Evolutionary conservation across 2,797 vertebrate genomes (phyloP).

Genomic region (Sebastiscus tertius): DNA sequence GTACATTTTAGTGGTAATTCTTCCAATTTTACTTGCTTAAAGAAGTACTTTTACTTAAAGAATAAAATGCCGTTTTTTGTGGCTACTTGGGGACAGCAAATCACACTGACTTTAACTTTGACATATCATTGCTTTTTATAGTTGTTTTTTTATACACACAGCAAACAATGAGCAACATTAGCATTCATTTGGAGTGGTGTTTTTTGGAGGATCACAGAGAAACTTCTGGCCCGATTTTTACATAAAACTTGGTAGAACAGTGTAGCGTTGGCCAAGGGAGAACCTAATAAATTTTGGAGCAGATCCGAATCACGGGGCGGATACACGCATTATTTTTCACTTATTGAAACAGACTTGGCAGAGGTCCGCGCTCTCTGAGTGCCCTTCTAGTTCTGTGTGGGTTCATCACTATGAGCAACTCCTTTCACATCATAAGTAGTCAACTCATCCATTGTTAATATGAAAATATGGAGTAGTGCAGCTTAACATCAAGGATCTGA

Average conservation of each 20-base stretch:
- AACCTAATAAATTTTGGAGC: background rate
- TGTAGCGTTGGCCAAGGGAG: background rate
- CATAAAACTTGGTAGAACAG: background rate
- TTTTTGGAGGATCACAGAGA: background rate
- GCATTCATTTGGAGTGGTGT: background rate
- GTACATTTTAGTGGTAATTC: too few relatives aligned
- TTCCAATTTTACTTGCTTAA: too few relatives aligned
- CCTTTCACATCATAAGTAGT: background rate
- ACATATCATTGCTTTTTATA: too few relatives aligned
- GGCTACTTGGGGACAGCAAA: too few relatives aligned
- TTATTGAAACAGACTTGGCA: too few relatives aligned
- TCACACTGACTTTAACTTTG: too few relatives aligned
- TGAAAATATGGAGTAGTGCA: background rate
- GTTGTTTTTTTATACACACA: too few relatives aligned
- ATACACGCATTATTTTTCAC: too few relatives aligned
- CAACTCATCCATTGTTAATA: background rate
- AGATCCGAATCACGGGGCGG: background rate
- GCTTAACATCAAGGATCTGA: background rate
- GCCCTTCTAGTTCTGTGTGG: too few relatives aligned
- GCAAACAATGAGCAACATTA: background rate
- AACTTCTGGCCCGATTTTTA: background rate
- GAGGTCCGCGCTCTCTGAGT: too few relatives aligned
- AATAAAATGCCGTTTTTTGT: too few relatives aligned
- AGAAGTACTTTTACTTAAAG: too few relatives aligned
- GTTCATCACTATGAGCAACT: background rate